Conservation (phyloP, 1,140 invertebrate species). For the Helicoverpa armigera region DNA sequence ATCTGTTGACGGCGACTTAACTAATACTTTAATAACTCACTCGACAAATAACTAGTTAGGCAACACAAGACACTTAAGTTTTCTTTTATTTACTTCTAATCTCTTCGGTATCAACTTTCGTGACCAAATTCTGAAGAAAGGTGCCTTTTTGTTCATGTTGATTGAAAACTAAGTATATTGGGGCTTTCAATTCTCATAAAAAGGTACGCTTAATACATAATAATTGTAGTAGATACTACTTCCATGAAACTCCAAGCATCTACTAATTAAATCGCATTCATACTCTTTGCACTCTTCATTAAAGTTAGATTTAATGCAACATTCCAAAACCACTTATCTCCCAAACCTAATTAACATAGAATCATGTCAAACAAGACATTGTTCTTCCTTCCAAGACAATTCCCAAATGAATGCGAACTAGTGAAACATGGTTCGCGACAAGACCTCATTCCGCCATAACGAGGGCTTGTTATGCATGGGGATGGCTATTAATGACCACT, state of each 20-base stretch:
- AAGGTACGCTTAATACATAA: too few relatives aligned
- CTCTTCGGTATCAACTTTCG: background rate
- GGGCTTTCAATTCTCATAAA: too few relatives aligned
- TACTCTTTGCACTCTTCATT: too few relatives aligned
- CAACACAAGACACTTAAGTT: background rate
- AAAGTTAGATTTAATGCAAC: too few relatives aligned
- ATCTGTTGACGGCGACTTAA: conserved; percentile 6
- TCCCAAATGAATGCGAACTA: conserved; percentile 8
- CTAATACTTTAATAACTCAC: conserved; percentile 13
- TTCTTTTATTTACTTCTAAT: background rate
- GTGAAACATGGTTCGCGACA: background rate
- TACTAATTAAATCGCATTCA: too few relatives aligned
- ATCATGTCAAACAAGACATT: background rate
- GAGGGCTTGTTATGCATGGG: conserved; percentile 11
- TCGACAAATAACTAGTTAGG: conserved; percentile 9
- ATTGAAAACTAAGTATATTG: too few relatives aligned
- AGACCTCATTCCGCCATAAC: background rate
- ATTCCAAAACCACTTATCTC: background rate
- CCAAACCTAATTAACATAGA: background rate
- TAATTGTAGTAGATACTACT: too few relatives aligned
- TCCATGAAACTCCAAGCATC: too few relatives aligned
- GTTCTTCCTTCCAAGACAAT: too few relatives aligned
- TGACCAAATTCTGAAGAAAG: too few relatives aligned
- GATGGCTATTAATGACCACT: background rate
- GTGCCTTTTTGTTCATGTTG: too few relatives aligned